Evolutionary conservation across 2,888 invertebrate genomes (phyloP).

Genomic region (Onchidella celtica): DNA sequence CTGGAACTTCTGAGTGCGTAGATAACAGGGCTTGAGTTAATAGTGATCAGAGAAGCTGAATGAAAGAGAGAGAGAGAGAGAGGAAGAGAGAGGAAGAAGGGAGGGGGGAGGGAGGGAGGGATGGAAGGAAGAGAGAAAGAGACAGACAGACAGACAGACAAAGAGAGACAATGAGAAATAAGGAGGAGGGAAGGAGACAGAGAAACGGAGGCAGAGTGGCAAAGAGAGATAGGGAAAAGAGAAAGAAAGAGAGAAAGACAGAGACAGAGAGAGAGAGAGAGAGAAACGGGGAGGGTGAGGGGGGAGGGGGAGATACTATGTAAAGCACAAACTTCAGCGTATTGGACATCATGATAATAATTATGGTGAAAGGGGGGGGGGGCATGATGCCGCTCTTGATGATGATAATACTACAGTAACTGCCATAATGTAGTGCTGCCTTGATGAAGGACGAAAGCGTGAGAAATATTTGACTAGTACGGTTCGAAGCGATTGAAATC

Average conservation of each 20-base stretch:
- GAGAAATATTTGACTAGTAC: no score
- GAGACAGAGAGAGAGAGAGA: not conserved
- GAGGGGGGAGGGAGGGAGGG: not conserved
- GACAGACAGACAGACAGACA: constrained; percentile 6
- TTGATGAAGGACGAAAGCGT: no score
- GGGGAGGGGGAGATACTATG: not conserved
- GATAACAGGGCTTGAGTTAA: no score
- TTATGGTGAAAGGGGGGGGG: no score
- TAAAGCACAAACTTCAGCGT: no score
- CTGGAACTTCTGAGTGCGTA: no score
- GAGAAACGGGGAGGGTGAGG: not conserved
- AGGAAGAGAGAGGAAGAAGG: not conserved
- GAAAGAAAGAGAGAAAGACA: not conserved
- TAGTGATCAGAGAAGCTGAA: not conserved
- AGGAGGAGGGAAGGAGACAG: not conserved
- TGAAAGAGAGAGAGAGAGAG: not conserved
- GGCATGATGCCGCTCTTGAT: no score
- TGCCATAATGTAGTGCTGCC: no score
- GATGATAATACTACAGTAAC: no score
- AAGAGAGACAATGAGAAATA: not conserved
- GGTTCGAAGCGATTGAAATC: no score
- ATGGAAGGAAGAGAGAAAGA: not conserved
- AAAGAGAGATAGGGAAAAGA: not conserved
- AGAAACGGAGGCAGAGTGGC: not conserved
- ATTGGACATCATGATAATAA: no score